Evolutionary conservation across 2,113 vertebrate genomes (phyloP).

Genomic region (Podarcis muralis): DNA sequence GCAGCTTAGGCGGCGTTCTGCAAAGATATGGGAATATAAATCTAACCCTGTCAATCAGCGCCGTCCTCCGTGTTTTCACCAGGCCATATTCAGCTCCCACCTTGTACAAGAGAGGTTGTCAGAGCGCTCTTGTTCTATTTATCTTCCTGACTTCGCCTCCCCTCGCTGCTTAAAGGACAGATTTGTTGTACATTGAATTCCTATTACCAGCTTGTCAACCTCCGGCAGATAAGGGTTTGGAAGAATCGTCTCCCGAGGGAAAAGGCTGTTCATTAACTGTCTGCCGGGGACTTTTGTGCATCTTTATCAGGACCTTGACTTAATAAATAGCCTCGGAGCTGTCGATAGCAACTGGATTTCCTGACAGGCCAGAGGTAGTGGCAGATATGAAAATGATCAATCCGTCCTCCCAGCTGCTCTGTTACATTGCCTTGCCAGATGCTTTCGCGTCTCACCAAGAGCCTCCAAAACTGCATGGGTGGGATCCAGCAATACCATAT

Average conservation of each 20-base stretch:
- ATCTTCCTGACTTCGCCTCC: background rate
- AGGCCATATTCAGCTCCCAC: background rate
- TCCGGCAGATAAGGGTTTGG: conserved; percentile 11
- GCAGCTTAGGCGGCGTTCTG: background rate
- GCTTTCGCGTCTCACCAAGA: background rate
- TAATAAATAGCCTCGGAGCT: background rate
- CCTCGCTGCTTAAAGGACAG: conserved; percentile 6
- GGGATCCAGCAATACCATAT: too few species aligned
- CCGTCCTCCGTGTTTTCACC: background rate
- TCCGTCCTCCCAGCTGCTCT: background rate
- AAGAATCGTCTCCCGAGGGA: background rate
- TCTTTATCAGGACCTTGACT: background rate
- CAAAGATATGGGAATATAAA: background rate
- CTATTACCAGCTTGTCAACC: background rate
- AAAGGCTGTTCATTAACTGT: conserved; percentile 7
- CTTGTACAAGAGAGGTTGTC: background rate
- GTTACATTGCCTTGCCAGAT: background rate
- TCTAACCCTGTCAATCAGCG: background rate
- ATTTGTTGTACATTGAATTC: background rate
- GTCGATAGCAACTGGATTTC: background rate
- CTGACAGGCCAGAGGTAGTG: background rate
- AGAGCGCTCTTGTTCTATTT: background rate
- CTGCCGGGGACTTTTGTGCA: background rate
- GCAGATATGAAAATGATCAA: background rate
- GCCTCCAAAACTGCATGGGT: too few species aligned